Evolutionary conservation across 2,113 vertebrate species (phyloP).

Genomic region (Stigmatopora nigra): DNA sequence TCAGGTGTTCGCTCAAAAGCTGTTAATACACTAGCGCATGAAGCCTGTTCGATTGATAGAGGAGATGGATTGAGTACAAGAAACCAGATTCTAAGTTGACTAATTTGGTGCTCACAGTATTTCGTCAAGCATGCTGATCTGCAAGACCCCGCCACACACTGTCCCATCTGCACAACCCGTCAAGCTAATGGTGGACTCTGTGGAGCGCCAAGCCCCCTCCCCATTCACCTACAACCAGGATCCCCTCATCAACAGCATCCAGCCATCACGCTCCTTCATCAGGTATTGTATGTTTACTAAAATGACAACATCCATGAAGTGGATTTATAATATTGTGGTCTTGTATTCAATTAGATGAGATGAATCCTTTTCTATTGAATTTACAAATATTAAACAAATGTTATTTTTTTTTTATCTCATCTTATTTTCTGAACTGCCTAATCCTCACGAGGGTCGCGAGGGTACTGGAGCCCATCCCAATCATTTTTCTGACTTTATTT

Average conservation of each 20-base stretch:
- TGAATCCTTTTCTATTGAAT: not conserved
- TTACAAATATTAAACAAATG: not conserved
- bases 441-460: no score
- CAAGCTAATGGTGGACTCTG: constrained; percentile 79
- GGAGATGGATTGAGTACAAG: no score
- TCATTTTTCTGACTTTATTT: no score
- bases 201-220: constrained; percentile 55
- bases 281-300: constrained; percentile 65
- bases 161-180: constrained; percentile 68
- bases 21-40: not conserved
- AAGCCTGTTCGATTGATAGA: not conserved
- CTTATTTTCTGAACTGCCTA: no score
- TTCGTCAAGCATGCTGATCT: constrained; percentile 66
- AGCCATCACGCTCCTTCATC: constrained; percentile 88
- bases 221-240: constrained; percentile 84
- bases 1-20: not conserved
- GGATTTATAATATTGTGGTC: not conserved
- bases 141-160: constrained; percentile 78
- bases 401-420: no score
- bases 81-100: not conserved
- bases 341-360: not conserved
- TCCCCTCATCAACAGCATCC: constrained; percentile 80
- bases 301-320: not conserved
- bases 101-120: constrained; percentile 32
- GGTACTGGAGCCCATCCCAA: no score